Percentiles rank a stretch among this genome's conserved stretches.
phyloP scores from a whole-genome alignment of 2,113 vertebrate species.

The Prionailurus bengalensis region DNA sequence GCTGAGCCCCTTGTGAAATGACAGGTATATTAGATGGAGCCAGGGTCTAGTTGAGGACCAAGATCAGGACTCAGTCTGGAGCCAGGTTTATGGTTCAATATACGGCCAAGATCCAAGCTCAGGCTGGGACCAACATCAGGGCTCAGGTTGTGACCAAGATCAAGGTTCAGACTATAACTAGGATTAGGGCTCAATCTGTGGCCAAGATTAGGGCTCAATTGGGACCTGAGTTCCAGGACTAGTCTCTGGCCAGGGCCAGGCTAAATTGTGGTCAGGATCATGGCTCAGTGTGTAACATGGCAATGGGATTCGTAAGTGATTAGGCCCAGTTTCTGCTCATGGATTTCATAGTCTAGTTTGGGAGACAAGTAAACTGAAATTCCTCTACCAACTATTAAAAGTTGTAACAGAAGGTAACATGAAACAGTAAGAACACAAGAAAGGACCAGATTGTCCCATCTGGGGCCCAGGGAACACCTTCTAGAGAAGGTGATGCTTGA shows the following conservation, averaged over 20 bases:
- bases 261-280: neutral
- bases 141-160: neutral
- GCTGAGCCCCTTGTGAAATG: neutral
- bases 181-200: neutral
- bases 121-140: neutral
- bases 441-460: neutral
- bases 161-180: neutral
- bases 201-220: neutral
- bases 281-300: neutral
- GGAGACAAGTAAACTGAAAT: conserved; percentile 7
- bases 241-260: neutral
- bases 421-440: neutral
- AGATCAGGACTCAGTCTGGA: neutral
- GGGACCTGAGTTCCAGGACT: neutral
- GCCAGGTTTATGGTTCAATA: neutral
- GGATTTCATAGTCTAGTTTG: conserved; percentile 21
- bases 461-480: neutral
- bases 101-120: neutral
- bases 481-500: neutral
- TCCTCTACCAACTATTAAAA: conserved; percentile 22
- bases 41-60: neutral
- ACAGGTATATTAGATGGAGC: neutral
- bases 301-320: neutral
- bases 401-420: neutral
- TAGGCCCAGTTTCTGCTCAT: neutral